Conservation (phyloP, 1,140 invertebrate genomes). For the Acromyrmex echinatior region DNA sequence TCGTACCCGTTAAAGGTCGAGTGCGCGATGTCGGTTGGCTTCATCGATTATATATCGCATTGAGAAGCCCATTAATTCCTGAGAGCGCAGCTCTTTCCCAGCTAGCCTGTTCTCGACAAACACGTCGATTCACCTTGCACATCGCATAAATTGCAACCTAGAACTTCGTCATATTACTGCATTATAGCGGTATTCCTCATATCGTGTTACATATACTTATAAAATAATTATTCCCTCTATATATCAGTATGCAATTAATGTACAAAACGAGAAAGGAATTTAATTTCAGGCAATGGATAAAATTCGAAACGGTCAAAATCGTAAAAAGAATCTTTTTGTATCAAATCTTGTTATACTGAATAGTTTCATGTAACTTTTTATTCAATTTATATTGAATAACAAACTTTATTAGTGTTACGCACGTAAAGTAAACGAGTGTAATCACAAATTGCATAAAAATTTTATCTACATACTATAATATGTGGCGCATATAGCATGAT, state of each 20-base stretch:
- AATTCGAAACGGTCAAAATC: neutral
- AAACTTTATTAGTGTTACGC: conserved; percentile 10
- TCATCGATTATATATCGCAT: conserved; percentile 55
- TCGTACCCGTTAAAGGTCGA: conserved; percentile 80
- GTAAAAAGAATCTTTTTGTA: neutral
- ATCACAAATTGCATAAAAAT: conserved; percentile 6
- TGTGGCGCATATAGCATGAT: neutral
- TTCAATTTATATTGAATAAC: neutral
- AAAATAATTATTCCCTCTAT: neutral
- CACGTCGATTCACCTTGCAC: conserved; percentile 50
- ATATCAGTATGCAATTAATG: conserved; percentile 1
- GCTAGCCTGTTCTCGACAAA: conserved; percentile 24
- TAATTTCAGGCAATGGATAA: neutral
- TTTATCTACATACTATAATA: neutral
- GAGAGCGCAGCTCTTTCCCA: conserved; percentile 72
- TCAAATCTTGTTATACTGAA: neutral
- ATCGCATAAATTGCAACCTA: conserved; percentile 60
- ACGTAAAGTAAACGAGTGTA: neutral
- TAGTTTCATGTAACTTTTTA: neutral
- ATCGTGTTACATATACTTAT: neutral
- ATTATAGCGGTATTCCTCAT: neutral
- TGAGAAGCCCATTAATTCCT: conserved; percentile 72
- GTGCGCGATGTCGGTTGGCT: conserved; percentile 73
- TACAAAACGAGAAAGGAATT: neutral
- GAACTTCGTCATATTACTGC: conserved; percentile 38